Base-by-base conservation (phyloP, 92 coral and sea anemone genomes). In the Parazoanthus swiftii region DNA sequence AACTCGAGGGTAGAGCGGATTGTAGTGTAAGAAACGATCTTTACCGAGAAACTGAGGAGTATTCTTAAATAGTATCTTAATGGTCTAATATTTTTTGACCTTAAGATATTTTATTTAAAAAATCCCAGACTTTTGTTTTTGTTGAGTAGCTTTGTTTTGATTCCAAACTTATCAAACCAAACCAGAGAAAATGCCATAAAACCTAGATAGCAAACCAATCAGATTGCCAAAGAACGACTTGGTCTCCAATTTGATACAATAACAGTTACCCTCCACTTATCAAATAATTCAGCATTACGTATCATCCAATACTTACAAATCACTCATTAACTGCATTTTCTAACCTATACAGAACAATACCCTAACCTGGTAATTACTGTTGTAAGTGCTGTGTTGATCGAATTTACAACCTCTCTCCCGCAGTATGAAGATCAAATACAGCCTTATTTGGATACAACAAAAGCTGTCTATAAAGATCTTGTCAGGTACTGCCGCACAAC, bases 391-490 rank as follows among this genome's bases (percentile, higher is more conserved):
- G 23, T 63, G 70, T 23, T 63, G 25, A 63, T 23, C 70, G 20
- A 3, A 3, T 63, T 63, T 5, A 18, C 0, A 63, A 2, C 25
- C 8, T n/a, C 42, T 79, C 38, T 10, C 16, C 5, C 85, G 25
- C 79, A 97, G 98, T 96, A 93, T 88, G 98, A 96, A 89, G 99
- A 96, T 81, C 77, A 89, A 26, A 89, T 96, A 15, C 90, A 92
- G 67, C 95, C 98, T 29, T 96, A 96, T 89, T 85, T 96, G 67
- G 96, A 95, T 76, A 95, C 98, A 82, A 93, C 98, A 50, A 95
- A 93, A 84, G 91, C 92, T 79, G 68, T 96, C 80, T 96, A 96
- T 87, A 96, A 96, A 92, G 99, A 96, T 73, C 88, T 96, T 13
- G 91, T 96, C 89, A 96, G 99, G 99, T 96, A 82, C 35, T 44